Evolutionary conservation across 2,113 vertebrate genomes (phyloP).

Genomic region (Egretta garzetta): DNA sequence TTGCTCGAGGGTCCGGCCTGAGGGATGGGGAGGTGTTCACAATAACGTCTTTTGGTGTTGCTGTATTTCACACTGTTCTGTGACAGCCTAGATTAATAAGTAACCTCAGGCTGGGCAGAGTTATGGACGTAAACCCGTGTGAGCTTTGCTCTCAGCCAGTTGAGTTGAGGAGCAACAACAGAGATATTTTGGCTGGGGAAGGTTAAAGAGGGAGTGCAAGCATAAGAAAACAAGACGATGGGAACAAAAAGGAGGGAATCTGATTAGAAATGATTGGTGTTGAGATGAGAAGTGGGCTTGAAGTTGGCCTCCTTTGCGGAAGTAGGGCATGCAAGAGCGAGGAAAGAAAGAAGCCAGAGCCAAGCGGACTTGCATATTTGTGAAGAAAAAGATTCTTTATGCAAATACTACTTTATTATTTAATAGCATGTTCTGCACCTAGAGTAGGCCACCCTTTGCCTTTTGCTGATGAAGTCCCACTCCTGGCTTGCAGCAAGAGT

Average conservation of each 20-base stretch:
- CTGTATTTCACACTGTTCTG: background rate
- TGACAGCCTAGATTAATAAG: background rate
- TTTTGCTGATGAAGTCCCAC: background rate
- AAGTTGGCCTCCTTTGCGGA: background rate
- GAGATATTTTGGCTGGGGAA: accelerated
- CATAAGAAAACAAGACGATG: background rate
- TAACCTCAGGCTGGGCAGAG: background rate
- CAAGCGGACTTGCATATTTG: background rate
- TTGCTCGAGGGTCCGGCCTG: background rate
- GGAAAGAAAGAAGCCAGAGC: background rate
- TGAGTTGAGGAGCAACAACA: background rate
- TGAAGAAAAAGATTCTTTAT: background rate
- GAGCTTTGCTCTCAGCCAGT: background rate
- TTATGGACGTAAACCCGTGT: background rate
- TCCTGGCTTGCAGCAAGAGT: background rate
- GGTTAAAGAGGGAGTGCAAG: background rate
- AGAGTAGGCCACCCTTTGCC: background rate
- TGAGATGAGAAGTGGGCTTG: background rate
- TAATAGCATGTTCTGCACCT: background rate
- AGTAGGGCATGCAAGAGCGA: background rate
- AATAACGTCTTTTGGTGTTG: accelerated
- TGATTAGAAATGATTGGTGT: background rate
- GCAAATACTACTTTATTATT: background rate
- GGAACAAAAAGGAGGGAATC: background rate
- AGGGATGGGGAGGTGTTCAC: background rate